These are phyloP conservation scores for Palaemon carinicauda DNA, from an alignment of 1,140 invertebrate species.

Conservation along the genomic window DNA sequence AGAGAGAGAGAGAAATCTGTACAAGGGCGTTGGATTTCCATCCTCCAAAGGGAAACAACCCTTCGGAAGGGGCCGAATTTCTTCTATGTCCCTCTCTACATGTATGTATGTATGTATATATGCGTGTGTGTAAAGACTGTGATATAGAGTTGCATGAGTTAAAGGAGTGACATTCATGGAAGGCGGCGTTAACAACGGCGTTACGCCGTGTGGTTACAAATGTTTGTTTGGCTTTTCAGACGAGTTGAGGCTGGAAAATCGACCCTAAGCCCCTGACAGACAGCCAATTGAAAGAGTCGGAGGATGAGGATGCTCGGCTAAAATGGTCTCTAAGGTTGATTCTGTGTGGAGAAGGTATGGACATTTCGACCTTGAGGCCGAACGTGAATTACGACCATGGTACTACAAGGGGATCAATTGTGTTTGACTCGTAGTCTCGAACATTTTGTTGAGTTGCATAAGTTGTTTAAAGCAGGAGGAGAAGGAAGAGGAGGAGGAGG, in stretches of 20 bases:
- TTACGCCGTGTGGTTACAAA: slow-evolving; percentile 23
- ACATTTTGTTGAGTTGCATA: slow-evolving; percentile 39
- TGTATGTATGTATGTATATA: slow-evolving; percentile 2
- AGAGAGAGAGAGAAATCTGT: neutral
- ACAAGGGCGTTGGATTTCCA: neutral
- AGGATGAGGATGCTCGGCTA: slow-evolving; percentile 8
- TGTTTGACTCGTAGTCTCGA: slow-evolving; percentile 20
- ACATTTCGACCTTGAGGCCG: neutral
- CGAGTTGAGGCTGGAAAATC: slow-evolving; percentile 37
- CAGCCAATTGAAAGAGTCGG: slow-evolving; percentile 38
- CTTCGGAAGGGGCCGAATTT: neutral
- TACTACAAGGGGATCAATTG: slow-evolving; percentile 27
- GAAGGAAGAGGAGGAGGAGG: neutral
- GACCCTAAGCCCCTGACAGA: slow-evolving; percentile 39
- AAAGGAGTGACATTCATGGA: slow-evolving; percentile 6
- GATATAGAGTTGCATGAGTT: neutral
- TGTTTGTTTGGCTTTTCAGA: slow-evolving; percentile 44
- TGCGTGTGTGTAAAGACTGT: neutral
- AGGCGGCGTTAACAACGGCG: slow-evolving; percentile 19
- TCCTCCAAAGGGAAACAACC: neutral
- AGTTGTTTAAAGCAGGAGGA: slow-evolving; percentile 19
- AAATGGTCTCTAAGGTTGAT: neutral
- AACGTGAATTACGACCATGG: neutral
- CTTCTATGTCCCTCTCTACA: neutral
- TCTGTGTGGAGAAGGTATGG: neutral